Percentiles rank a stretch among this genome's conserved stretches.
phyloP scores from a whole-genome alignment of 2,113 vertebrate genomes.

The Todiramphus saurophagus region DNA sequence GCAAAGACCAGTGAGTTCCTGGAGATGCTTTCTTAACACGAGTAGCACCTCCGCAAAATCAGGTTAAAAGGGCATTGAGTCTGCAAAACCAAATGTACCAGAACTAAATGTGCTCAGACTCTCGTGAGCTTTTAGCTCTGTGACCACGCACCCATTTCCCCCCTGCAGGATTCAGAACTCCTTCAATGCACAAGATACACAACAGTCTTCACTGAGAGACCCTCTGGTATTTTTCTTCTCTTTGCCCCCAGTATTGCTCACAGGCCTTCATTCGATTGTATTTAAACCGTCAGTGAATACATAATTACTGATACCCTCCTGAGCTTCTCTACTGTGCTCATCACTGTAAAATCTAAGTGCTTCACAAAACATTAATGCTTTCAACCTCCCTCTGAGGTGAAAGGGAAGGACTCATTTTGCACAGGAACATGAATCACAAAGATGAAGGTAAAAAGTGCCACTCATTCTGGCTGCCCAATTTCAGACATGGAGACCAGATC shows the following conservation, averaged over 20 bases:
- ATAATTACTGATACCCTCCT: neutral
- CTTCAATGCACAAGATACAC: neutral
- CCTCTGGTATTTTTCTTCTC: neutral
- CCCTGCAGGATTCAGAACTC: neutral
- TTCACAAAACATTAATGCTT: conserved; percentile 11
- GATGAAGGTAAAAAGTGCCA: neutral
- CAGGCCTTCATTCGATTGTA: neutral
- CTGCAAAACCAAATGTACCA: neutral
- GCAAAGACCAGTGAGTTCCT: neutral
- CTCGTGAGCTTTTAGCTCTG: neutral
- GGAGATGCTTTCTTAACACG: neutral
- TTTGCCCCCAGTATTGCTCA: neutral
- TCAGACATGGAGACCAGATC: neutral
- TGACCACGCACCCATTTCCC: neutral
- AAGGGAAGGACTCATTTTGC: neutral
- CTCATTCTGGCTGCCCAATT: neutral
- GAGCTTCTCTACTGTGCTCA: conserved; percentile 1
- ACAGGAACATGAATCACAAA: neutral
- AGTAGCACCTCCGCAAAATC: neutral
- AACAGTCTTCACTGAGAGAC: neutral
- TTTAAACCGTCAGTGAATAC: neutral
- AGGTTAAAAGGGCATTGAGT: neutral
- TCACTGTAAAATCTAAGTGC: neutral
- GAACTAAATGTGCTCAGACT: neutral
- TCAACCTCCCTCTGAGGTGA: neutral